Conservation (phyloP, 2,113 vertebrate species). For the Pteruthius melanotis region DNA sequence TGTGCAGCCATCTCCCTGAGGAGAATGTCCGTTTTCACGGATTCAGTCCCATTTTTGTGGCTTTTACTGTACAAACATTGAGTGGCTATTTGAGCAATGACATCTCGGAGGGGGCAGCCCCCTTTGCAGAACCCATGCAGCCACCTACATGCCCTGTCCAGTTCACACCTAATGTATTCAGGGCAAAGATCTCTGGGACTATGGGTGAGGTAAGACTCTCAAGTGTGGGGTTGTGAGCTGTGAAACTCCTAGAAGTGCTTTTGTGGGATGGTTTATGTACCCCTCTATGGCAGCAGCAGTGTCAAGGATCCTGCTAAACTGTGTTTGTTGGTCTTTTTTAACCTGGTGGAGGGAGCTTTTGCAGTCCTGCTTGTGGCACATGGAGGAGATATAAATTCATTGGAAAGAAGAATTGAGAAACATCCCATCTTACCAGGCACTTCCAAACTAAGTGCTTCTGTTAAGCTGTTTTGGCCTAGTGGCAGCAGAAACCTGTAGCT, state of each 20-base stretch:
- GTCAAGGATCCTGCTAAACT: not conserved
- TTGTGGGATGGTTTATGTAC: not conserved
- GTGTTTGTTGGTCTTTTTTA: not conserved
- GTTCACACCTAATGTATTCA: not conserved
- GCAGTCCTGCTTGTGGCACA: not conserved
- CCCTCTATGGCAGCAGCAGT: fast-evolving
- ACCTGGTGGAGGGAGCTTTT: not conserved
- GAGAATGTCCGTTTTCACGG: not conserved
- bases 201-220: not conserved
- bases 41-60: not conserved
- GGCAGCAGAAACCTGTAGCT: not conserved
- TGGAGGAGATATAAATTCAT: not conserved
- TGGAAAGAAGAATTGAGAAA: not conserved
- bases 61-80: not conserved
- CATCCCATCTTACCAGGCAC: not conserved
- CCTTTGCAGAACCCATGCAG: not conserved
- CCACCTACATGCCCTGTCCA: not conserved
- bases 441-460: not conserved
- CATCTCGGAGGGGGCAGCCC: not conserved
- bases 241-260: not conserved
- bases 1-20: fast-evolving
- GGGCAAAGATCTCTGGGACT: not conserved
- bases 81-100: not conserved
- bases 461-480: not conserved
- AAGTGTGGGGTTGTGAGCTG: not conserved